Percentiles rank a stretch among this genome's conserved stretches.
Conservation (phyloP, 2,888 invertebrate species). For the Globia sparganii region DNA sequence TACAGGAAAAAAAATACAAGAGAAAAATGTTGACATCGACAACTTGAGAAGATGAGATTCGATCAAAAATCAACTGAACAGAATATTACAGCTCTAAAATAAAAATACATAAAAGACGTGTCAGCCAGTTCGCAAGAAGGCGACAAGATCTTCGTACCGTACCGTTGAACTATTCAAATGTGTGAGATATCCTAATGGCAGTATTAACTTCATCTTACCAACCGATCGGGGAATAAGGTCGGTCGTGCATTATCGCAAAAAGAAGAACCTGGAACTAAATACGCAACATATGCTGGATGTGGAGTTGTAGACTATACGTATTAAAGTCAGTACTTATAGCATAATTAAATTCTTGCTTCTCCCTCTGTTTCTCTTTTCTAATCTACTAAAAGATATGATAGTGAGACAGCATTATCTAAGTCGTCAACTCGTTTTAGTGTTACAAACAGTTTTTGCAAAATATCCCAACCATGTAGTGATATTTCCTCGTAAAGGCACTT, state of each 20-base stretch:
- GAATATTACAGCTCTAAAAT: slow-evolving; percentile 2
- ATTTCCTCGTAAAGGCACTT: slow-evolving; percentile 35
- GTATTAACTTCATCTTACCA: slow-evolving; percentile 82
- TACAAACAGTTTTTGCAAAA: slow-evolving; percentile 30
- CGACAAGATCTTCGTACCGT: slow-evolving; percentile 68
- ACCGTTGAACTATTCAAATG: slow-evolving; percentile 78
- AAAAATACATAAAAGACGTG: slow-evolving; percentile 14
- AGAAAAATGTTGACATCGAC: neutral
- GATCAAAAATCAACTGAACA: neutral
- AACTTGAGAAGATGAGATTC: neutral
- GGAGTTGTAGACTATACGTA: neutral
- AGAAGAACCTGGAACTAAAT: slow-evolving; percentile 56
- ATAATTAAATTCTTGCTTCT: neutral
- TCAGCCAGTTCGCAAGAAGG: slow-evolving; percentile 52
- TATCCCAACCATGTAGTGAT: neutral
- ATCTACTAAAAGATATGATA: neutral
- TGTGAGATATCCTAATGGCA: slow-evolving; percentile 83
- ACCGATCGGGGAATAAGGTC: slow-evolving; percentile 78
- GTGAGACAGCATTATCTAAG: neutral
- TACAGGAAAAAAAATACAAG: neutral
- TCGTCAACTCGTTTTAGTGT: slow-evolving; percentile 13
- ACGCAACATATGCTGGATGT: slow-evolving; percentile 37
- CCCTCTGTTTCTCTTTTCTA: neutral
- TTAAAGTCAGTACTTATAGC: slow-evolving; percentile 10
- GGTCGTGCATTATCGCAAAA: slow-evolving; percentile 74